Conservation (phyloP, 2,113 vertebrate genomes). For the Jaculus jaculus region DNA sequence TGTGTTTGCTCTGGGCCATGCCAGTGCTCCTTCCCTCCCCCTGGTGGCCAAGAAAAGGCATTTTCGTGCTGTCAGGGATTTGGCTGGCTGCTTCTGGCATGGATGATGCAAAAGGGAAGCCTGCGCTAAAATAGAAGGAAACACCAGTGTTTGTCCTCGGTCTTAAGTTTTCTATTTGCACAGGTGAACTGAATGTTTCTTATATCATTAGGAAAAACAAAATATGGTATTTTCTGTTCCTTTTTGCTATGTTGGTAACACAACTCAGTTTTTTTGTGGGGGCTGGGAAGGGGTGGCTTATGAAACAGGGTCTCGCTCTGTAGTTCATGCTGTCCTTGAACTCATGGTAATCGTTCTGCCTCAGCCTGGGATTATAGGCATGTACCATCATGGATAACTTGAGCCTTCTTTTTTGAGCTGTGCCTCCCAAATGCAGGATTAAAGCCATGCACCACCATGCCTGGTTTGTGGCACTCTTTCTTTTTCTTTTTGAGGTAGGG, state of each 20-base stretch:
- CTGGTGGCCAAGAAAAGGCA: conserved; percentile 43
- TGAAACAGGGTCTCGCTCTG: background rate
- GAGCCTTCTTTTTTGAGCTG: background rate
- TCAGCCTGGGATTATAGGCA: background rate
- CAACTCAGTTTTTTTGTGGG: background rate
- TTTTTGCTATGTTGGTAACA: background rate
- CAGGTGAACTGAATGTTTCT: conserved; percentile 37
- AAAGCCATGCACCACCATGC: no score
- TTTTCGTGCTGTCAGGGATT: conserved; percentile 4
- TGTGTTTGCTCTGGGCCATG: background rate
- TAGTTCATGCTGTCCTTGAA: background rate
- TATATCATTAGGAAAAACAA: background rate
- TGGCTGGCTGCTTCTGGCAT: background rate
- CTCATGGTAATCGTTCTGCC: background rate
- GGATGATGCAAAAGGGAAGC: background rate
- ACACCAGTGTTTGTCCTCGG: background rate
- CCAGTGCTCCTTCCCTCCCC: conserved; percentile 35
- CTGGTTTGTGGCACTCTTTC: no score
- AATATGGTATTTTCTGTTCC: background rate
- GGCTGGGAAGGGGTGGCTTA: background rate
- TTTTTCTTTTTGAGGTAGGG: no score
- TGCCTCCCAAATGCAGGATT: no score
- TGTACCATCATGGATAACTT: background rate
- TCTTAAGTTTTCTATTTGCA: background rate
- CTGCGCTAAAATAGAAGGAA: background rate